phyloP scores from a whole-genome alignment of 2,113 vertebrate species.

The Sander vitreus region DNA sequence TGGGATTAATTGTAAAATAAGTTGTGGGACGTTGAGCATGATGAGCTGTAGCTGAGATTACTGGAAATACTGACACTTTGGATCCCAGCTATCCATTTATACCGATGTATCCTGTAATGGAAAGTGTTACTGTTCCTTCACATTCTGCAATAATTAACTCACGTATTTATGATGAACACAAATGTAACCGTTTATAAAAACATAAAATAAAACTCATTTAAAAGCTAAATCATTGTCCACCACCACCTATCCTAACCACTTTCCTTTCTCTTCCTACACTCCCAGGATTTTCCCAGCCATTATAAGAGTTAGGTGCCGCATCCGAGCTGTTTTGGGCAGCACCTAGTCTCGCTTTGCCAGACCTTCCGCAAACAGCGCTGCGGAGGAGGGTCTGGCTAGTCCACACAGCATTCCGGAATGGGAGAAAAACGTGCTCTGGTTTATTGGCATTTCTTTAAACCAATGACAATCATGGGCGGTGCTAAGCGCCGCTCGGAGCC shows the following conservation, averaged over 20 bases:
- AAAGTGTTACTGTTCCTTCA: constrained; percentile 44
- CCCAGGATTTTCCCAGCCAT: too few relatives aligned
- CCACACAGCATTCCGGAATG: too few relatives aligned
- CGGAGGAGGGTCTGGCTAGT: too few relatives aligned
- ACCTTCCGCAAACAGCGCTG: too few relatives aligned
- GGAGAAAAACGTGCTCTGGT: too few relatives aligned
- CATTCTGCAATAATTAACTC: constrained; percentile 25
- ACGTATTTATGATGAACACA: constrained; percentile 35
- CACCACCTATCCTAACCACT: neutral
- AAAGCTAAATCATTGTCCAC: neutral
- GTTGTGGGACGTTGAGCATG: constrained; percentile 41
- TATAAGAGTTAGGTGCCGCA: too few relatives aligned
- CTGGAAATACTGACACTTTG: constrained; percentile 62
- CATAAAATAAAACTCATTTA: neutral
- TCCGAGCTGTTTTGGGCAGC: too few relatives aligned
- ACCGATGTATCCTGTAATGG: constrained; percentile 42
- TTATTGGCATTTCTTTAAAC: too few relatives aligned
- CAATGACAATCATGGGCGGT: too few relatives aligned
- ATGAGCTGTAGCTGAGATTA: constrained; percentile 46
- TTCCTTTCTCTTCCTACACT: neutral
- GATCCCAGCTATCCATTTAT: constrained; percentile 45
- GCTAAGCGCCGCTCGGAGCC: too few relatives aligned
- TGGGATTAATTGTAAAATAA: constrained; percentile 56
- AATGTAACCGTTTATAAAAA: neutral
- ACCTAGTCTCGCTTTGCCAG: too few relatives aligned